Conservation (phyloP, 2,797 vertebrate species). For the Alectoris magna region DNA sequence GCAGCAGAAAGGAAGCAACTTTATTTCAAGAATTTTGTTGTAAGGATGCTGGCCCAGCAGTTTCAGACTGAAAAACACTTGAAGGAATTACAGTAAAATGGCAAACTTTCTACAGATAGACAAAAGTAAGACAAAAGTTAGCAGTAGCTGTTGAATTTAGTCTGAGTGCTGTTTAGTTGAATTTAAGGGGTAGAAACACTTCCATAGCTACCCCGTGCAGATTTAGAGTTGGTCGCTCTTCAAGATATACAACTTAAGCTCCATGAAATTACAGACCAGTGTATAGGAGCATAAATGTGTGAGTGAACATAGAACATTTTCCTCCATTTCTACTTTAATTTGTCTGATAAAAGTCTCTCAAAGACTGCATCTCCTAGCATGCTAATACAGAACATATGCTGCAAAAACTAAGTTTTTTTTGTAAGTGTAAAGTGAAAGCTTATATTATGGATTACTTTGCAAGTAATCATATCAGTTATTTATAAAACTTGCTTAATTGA, state of each 20-base stretch:
- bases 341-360: neutral
- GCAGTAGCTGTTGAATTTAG: neutral
- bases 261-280: neutral
- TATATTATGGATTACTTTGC: neutral
- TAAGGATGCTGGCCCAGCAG: neutral
- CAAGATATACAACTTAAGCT: neutral
- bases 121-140: neutral
- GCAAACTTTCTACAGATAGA: neutral
- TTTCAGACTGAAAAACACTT: neutral
- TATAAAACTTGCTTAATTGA: constrained; percentile 32
- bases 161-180: neutral
- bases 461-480: constrained; percentile 4
- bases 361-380: neutral
- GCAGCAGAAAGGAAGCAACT: neutral
- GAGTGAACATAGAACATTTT: neutral
- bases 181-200: neutral
- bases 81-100: neutral
- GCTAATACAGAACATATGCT: neutral
- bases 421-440: neutral
- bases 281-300: neutral
- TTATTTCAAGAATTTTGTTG: neutral
- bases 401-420: neutral
- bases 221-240: neutral
- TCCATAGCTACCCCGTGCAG: fast-evolving
- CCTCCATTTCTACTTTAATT: neutral